Base-by-base conservation (phyloP, 1,140 invertebrate species). In the Augochlora pura region DNA sequence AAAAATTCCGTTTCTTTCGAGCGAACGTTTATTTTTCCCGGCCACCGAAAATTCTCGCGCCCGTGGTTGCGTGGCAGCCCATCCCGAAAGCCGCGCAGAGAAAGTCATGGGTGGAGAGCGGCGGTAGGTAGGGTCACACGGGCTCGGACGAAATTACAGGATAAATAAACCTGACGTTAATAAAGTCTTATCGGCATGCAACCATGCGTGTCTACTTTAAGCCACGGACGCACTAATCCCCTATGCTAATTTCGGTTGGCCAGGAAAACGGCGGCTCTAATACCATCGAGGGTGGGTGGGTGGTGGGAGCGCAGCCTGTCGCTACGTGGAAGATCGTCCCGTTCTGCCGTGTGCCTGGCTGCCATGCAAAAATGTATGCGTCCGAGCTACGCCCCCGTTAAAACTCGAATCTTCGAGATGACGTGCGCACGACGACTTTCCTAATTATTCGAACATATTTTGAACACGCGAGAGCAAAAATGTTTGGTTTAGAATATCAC, bases 201-300 rank as follows among this genome's bases (percentile, higher is more conserved):
- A 80, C 90, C 90, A 90, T 91, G 90, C 89, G 87, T 88, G 88
- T 88, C 85, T 89, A 90, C 89, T 91, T 90, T 89, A 88, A 88
- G 76, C 88, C 85, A 85, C 74, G 77, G 78, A 88, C 88, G 85
- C 87, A 87, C 81, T 91, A 90, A 91, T 90, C 87, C 90, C 23
- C 81, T 87, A 90, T 89, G 89, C 88, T 91, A 91, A 91, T 91
- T 89, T 89, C 63, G 63, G 75, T 67, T 21, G 76, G 67, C 57
- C 71, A 65, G 81, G 80, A 80, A 86, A 86, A 82, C 64, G 66
- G 23, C 62, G 73, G 27, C 72, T 63, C 32, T 84, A 77, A 85
- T 73, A 38, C 46, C 39, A 66, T 49, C 32, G 32, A 32, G 32
- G 4, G 32, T 2, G 32, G 32, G 32, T n/a, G n/a, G n/a, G n/a